These are phyloP conservation scores for Paracyclopina nana DNA, from an alignment of 1,140 invertebrate genomes.

Conservation along the genomic window DNA sequence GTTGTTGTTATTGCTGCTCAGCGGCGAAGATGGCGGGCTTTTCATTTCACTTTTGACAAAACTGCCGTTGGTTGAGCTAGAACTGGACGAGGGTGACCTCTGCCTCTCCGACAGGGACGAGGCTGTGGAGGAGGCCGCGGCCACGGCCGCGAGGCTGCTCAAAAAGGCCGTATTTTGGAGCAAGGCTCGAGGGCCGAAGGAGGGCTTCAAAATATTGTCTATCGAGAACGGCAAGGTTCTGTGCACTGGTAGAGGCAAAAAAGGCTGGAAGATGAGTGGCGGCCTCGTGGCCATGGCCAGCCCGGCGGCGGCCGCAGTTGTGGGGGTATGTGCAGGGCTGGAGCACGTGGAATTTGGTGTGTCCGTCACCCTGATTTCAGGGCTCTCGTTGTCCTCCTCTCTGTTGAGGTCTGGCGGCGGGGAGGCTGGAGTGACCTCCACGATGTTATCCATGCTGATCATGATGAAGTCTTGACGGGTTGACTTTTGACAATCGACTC, in stretches of 20 bases:
- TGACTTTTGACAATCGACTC: no score
- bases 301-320: background rate
- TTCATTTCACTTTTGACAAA: no score
- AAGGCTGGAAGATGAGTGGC: conserved; percentile 10
- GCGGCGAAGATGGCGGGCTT: no score
- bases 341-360: background rate
- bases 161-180: conserved; percentile 1
- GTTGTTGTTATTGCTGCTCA: no score
- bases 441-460: background rate
- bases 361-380: conserved; percentile 8
- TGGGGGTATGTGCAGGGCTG: no score
- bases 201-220: conserved; percentile 72
- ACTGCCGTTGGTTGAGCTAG: no score
- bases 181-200: conserved; percentile 43
- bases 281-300: no score
- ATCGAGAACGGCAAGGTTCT: conserved; percentile 60
- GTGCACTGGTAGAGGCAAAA: background rate
- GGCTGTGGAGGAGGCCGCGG: no score
- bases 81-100: no score
- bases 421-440: background rate
- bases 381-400: no score
- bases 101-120: no score
- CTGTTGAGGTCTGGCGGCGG: no score
- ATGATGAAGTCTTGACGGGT: background rate
- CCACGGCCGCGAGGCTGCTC: conserved; percentile 2